Evolutionary conservation across 2,797 vertebrate species (phyloP), one percentile per base, ranked within the genome.

Genomic region (Tapera naevia): DNA sequence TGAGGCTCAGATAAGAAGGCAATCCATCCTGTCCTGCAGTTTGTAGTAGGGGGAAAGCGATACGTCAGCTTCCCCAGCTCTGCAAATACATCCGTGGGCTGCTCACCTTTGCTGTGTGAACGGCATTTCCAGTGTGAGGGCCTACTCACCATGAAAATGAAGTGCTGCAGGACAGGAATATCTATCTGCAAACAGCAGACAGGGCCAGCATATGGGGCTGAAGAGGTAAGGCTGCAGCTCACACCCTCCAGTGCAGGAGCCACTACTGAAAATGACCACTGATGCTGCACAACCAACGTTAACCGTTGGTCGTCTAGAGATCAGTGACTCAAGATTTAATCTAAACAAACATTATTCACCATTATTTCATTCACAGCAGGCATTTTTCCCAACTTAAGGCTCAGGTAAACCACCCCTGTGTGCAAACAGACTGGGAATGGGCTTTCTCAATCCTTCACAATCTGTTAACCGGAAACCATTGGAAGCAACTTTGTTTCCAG

Each of bases 131-230:
- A 78, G 13, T 0, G 0, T 2, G 11, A 76, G 41, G 28, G 9
- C 35, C 56, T 57, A 41, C 32, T 81, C 50, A 57, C n/a, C 4
- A 7, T 25, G 19, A 60, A 80, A 85, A 53, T 1, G 11, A 50
- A 74, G 39, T 23, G 50, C 41, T 28, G 27, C 60, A 43, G 79
- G 65, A 82, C 11, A 21, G 60, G 48, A 53, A 66, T 53, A 50
- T n/a, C 43, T 19, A 10, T 17, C 37, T 53, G 35, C 7, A 8
- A 76, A 45, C 1, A 45, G 32, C 7, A 33, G 46, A 17, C 0
- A 3, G 32, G 69, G 70, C 5, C 13, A 51, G 74, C 32, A n/a
- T 0, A 0, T 3, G 39, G 9, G 25, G 41, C 25, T 66, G 61
- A 53, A 48, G 25, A 10, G 13, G 28, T 72, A 79, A 18, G n/a